Evolutionary conservation across 1,140 invertebrate species (phyloP).

Genomic region (Ceratitis capitata): DNA sequence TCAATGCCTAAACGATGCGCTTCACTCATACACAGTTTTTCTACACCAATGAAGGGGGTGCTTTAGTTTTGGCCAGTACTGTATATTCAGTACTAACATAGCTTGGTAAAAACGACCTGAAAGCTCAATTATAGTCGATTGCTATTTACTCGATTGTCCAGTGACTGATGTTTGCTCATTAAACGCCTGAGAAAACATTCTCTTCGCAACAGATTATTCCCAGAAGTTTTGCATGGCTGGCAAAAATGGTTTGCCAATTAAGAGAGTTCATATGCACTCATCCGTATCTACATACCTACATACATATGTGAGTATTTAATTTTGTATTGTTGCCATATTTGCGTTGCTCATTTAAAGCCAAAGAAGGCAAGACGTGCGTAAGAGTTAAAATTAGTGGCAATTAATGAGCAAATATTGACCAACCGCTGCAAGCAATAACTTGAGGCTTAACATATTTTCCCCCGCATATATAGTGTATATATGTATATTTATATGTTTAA

Average conservation of each 20-base stretch:
- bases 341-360: not conserved
- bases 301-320: not conserved
- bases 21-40: no score
- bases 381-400: not conserved
- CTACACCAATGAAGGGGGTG: no score
- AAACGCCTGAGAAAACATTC: not conserved
- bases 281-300: not conserved
- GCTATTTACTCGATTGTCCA: not conserved
- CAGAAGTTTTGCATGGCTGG: conserved; percentile 4
- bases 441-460: not conserved
- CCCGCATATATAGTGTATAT: not conserved
- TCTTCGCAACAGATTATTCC: not conserved
- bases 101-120: not conserved
- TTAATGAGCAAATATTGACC: conserved; percentile 2
- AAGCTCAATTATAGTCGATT: not conserved
- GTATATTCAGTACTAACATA: no score
- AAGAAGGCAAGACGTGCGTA: not conserved
- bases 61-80: no score
- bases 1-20: no score
- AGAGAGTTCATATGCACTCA: not conserved
- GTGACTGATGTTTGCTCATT: not conserved
- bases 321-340: not conserved
- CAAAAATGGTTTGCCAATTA: not conserved
- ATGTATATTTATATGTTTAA: not conserved
- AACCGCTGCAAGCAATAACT: no score